These are phyloP conservation scores for Dermatemys mawii DNA, from an alignment of 2,113 vertebrate species.

Conservation along the genomic window DNA sequence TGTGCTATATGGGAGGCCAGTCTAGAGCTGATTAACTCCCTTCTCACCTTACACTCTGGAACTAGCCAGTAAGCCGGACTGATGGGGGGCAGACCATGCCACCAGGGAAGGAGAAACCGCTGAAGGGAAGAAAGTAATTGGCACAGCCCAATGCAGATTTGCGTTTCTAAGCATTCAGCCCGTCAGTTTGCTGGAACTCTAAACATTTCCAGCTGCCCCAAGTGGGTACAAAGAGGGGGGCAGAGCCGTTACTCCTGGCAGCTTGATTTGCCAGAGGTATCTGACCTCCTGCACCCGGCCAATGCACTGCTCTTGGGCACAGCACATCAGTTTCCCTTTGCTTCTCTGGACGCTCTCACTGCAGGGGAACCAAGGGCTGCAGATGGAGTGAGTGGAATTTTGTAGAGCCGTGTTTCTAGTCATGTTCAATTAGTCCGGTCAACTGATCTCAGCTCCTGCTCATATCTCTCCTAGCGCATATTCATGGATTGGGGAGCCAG, in stretches of 20 bases:
- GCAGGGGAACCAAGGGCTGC: background rate
- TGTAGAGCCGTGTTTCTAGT: background rate
- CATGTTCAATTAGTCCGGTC: background rate
- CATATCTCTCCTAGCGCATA: background rate
- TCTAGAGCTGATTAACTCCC: background rate
- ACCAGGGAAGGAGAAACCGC: background rate
- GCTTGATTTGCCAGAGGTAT: background rate
- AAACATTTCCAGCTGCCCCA: background rate
- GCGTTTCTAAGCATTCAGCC: background rate
- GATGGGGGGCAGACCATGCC: background rate
- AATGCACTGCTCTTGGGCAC: background rate
- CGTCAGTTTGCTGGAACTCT: background rate
- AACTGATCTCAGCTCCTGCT: background rate
- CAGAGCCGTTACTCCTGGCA: background rate
- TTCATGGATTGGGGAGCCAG: background rate
- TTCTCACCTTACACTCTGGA: background rate
- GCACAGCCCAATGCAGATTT: background rate
- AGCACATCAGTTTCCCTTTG: background rate
- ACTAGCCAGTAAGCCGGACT: background rate
- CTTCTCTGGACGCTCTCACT: background rate
- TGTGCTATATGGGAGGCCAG: background rate
- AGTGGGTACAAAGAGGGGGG: background rate
- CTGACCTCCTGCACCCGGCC: background rate
- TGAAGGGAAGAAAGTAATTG: background rate
- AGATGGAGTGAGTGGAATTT: background rate